Base-by-base conservation (phyloP, 2,797 vertebrate genomes). In the Adelosebastes latens region DNA sequence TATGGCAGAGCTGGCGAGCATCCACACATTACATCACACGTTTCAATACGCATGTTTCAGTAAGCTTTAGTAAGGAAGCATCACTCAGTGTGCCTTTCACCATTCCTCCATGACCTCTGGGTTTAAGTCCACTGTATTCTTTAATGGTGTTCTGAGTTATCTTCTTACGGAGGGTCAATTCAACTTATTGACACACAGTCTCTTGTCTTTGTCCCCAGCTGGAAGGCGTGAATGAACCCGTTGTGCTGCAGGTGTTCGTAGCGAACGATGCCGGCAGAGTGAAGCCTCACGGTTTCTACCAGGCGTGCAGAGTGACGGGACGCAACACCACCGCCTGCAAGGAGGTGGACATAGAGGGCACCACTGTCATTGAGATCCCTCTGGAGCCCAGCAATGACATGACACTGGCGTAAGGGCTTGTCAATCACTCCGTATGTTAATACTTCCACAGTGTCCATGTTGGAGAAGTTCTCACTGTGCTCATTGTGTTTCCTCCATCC, bases 221-320 rank as follows among this genome's bases (percentile, higher is more conserved):
- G 96, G 98, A 99, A 91, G 98, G 98, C 72, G 96, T 98, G 87
- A 98, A 92, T 31, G 98, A 99, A 89, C 95, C 97, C 2, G 98
- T 98, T 85, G 95, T 98, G 77, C 96, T 99, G 75, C 98, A 99
- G 90, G 97, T 99, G 49, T 99, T 99, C 77, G 99, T 99, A 85
- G 99, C 98, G 2, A 99, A 98, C 16, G 99, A 99, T 85, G 96
- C 98, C 0, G 99, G 98, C 32, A 96, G 98, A 53, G 97, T 99
- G 90, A 99, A 99, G 88, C 98, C 99, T 0, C 99, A 99, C 1
- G 99, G 99, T 29, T 99, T 99, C 95, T 99, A 99, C 94, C 99
- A 99, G 95, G 98, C 99, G 22, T 99, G 99, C 88, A 96, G 97
- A 79, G 98, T 99, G 25, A 99, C 98, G 0, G 99, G 99, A 16